These are phyloP conservation scores for Myiotriccus ornatus DNA, from an alignment of 2,797 vertebrate species.

Conservation along the genomic window DNA sequence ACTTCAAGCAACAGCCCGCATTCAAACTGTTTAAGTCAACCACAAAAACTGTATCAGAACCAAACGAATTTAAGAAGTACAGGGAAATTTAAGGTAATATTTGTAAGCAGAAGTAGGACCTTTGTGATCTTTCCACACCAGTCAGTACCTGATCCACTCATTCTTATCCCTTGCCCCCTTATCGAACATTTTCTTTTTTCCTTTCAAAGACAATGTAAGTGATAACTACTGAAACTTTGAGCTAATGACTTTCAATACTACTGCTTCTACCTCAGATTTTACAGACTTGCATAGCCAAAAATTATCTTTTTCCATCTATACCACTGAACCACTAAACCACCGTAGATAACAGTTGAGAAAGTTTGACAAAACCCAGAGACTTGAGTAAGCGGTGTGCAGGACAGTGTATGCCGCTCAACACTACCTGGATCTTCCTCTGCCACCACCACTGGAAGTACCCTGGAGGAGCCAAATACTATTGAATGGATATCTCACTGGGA, in stretches of 20 bases:
- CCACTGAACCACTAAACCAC: neutral
- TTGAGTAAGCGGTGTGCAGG: rapidly evolving
- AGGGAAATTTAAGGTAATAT: neutral
- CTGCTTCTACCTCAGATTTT: neutral
- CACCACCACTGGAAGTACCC: neutral
- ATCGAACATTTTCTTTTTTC: neutral
- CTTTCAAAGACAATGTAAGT: neutral
- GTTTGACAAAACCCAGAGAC: neutral
- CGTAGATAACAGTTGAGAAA: neutral
- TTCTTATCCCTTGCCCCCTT: neutral
- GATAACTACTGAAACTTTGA: neutral
- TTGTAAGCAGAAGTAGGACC: neutral
- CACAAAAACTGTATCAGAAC: neutral
- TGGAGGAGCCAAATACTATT: neutral
- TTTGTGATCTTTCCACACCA: neutral
- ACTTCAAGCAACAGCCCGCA: neutral
- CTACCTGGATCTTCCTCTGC: neutral
- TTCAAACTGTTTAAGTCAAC: neutral
- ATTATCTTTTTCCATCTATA: neutral
- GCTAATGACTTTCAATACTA: neutral
- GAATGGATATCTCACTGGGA: neutral
- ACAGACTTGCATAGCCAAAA: neutral
- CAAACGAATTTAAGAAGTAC: neutral
- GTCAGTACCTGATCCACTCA: neutral
- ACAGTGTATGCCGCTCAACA: rapidly evolving